Conservation (phyloP, 2,888 invertebrate species). For the Epistrophe grossulariae region DNA sequence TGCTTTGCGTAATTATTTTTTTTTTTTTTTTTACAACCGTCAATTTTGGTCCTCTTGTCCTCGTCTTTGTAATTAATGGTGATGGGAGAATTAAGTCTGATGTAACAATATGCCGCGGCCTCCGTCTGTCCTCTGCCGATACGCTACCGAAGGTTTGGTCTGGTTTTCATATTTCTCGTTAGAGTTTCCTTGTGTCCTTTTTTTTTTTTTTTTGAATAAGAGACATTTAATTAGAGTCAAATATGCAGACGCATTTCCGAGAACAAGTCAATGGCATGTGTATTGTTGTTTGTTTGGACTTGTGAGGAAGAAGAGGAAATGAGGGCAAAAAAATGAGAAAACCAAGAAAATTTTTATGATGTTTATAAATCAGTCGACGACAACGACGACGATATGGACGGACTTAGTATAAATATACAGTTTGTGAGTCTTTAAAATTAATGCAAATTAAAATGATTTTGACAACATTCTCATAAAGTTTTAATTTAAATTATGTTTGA, state of each 20-base stretch:
- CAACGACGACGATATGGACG: neutral
- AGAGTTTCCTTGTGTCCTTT: slow-evolving; percentile 14
- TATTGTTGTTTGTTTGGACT: neutral
- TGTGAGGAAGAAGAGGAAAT: neutral
- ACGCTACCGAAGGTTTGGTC: neutral
- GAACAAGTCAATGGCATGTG: slow-evolving; percentile 26
- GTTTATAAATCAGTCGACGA: slow-evolving; percentile 4
- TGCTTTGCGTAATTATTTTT: slow-evolving; percentile 38
- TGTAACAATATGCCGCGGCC: slow-evolving; percentile 1
- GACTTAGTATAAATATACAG: neutral
- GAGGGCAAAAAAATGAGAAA: neutral
- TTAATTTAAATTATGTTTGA: slow-evolving; percentile 36
- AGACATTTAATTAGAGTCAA: slow-evolving; percentile 69
- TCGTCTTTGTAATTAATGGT: slow-evolving; percentile 4
- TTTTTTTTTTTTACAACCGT: neutral
- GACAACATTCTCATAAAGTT: slow-evolving; percentile 37
- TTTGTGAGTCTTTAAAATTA: slow-evolving; percentile 8
- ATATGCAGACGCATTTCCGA: slow-evolving; percentile 66
- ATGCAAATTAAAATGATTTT: slow-evolving; percentile 58
- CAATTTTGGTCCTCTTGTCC: neutral
- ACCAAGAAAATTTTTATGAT: slow-evolving; percentile 16
- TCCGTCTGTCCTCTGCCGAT: too few relatives aligned
- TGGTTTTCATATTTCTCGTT: slow-evolving; percentile 11
- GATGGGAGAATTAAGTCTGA: slow-evolving; percentile 49
- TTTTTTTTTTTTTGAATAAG: slow-evolving; percentile 5